These are phyloP conservation scores for Lumbricus terrestris DNA, from an alignment of 2,888 invertebrate genomes.

Conservation along the genomic window DNA sequence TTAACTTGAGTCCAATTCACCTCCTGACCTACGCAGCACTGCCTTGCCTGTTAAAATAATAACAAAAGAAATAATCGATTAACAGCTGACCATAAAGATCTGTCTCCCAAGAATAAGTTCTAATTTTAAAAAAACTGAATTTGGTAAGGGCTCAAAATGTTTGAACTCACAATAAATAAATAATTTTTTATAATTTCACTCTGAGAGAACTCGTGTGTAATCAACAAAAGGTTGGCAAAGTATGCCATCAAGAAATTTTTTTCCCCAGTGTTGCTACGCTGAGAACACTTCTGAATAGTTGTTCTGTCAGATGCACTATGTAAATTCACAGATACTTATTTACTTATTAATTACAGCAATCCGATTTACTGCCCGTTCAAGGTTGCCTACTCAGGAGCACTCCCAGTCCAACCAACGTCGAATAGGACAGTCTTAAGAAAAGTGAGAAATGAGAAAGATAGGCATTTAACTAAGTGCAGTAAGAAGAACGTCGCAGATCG, in stretches of 20 bases:
- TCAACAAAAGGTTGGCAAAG: neutral
- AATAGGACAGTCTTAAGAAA: too few relatives aligned
- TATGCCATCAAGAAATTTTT: neutral
- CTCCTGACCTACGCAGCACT: conserved; percentile 52
- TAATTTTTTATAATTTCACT: neutral
- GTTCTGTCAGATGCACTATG: too few relatives aligned
- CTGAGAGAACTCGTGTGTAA: neutral
- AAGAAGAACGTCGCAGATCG: too few relatives aligned
- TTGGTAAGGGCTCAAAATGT: neutral
- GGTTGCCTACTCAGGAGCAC: too few relatives aligned
- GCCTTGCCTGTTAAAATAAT: conserved; percentile 44
- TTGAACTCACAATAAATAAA: neutral
- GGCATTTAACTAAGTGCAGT: too few relatives aligned
- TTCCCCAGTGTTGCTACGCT: too few relatives aligned
- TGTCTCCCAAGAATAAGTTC: neutral
- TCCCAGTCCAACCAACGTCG: too few relatives aligned
- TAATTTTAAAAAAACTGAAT: neutral
- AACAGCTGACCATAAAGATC: neutral
- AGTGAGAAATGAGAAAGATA: too few relatives aligned
- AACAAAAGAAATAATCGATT: neutral
- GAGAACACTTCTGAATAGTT: too few relatives aligned
- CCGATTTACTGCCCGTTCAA: too few relatives aligned
- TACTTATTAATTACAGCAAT: too few relatives aligned
- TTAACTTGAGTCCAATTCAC: conserved; percentile 46
- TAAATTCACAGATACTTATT: too few relatives aligned